Evolutionary conservation across 2,888 invertebrate genomes (phyloP), one percentile per base, ranked within the genome.

Genomic region (Acronicta aceris): DNA sequence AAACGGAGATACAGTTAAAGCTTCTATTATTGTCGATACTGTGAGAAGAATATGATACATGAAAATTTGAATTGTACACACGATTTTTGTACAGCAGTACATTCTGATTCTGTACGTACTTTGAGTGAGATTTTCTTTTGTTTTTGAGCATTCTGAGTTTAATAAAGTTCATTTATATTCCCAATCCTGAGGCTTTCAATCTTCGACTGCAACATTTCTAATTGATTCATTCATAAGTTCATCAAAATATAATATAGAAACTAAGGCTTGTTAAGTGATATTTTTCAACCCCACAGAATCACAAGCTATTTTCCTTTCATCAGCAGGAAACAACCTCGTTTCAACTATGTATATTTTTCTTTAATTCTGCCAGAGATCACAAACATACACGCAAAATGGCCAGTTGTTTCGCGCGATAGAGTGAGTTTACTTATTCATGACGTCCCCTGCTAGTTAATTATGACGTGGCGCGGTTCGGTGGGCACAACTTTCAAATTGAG

Each of bases 401-500:
- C 74, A 67, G 78, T 62, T 71, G 57, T 65, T 66, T 65, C 65
- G 57, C 54, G 61, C 60, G 79, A 71, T 73, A 77, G 73, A 60
- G 76, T 72, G 71, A 75, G 60, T 79, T 91, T 82, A 89, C 81
- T 89, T 89, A 92, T 92, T 92, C 91, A 92, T 85, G 81, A 73
- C 72, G 70, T 67, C 74, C 59, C 71, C 79, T 83, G 76, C 74
- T 78, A 83, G 89, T 91, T 92, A 90, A 92, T 91, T 90, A 91
- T 87, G 86, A 87, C 82, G 81, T 68, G 81, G 78, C 62, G 69
- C 64, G 78, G 78, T 79, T 78, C 76, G 82, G 59, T 69, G 80
- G 81, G 84, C 83, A 74, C 79, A 84, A 90, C 87, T 90, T 90
- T 86, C 85, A 90, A 88, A 90, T 91, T 91, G 86, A 89, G 89